These are phyloP conservation scores for Listronotus bonariensis DNA, from an alignment of 1,140 invertebrate genomes.

Conservation along the genomic window DNA sequence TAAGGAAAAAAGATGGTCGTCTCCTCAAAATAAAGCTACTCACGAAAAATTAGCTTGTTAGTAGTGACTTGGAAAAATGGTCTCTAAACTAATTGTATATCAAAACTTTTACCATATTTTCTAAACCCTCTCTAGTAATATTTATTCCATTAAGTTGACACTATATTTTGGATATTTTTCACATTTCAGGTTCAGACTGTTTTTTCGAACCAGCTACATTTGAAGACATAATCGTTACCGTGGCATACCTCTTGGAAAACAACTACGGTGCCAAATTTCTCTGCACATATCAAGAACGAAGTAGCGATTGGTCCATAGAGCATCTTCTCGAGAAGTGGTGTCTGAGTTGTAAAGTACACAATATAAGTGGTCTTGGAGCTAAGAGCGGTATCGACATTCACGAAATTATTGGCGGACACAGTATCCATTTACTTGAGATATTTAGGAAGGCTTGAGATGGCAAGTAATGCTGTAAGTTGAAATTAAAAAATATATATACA, in stretches of 20 bases:
- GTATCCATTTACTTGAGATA: constrained; percentile 85
- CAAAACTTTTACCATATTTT: too few relatives aligned
- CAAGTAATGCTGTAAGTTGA: constrained; percentile 54
- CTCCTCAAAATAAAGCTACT: too few relatives aligned
- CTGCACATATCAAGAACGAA: constrained; percentile 88
- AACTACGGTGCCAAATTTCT: constrained; percentile 83
- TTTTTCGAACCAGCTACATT: constrained; percentile 92
- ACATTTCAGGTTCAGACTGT: constrained; percentile 79
- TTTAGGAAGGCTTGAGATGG: constrained; percentile 51
- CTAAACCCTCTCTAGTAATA: too few relatives aligned
- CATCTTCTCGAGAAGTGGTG: constrained; percentile 90
- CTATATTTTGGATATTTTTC: too few relatives aligned
- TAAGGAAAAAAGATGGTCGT: too few relatives aligned
- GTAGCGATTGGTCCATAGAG: constrained; percentile 90
- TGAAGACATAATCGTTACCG: constrained; percentile 89
- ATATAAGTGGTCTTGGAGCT: constrained; percentile 74
- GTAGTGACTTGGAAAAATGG: too few relatives aligned
- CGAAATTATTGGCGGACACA: constrained; percentile 83
- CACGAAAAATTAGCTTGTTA: too few relatives aligned
- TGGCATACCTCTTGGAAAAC: constrained; percentile 80
- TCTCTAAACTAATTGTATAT: too few relatives aligned
- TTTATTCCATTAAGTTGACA: too few relatives aligned
- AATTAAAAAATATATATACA: too few relatives aligned
- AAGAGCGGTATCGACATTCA: constrained; percentile 75
- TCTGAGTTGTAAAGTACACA: constrained; percentile 74